Evolutionary conservation across 2,888 invertebrate species (phyloP), one percentile per base, ranked within the genome.

Genomic region (Drosophila lutescens): DNA sequence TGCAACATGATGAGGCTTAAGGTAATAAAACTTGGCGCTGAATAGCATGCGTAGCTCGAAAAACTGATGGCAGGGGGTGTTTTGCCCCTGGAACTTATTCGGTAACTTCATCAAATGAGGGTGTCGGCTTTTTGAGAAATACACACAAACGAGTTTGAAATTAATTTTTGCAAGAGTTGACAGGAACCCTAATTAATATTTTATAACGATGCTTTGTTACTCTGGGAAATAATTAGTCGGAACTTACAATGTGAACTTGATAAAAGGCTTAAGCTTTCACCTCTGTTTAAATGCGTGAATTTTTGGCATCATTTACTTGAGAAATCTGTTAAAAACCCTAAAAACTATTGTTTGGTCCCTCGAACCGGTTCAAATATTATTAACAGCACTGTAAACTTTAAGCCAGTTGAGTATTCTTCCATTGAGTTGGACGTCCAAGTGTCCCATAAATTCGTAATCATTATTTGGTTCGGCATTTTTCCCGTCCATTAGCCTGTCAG

Each of bases 401-500:
- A 15, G 10, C 4, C 36, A 13, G 2, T 36, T 36, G 6, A 23
- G 23, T n/a, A 13, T 17, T 6, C 32, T 49, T 36, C 12, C 4
- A 15, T 12, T 32, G 34, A 7, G 26, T 10, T 53, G n/a, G 15
- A n/a, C 20, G 8, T 32, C 40, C 26, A 34, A 53, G 34, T 34
- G 43, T 23, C 67, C 71, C 71, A 85, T 85, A 77, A 67, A 85
- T 86, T 76, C 80, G 78, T 84, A 84, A 86, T 78, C 51, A 77
- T 74, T 60, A 49, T 72, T 72, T 56, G 43, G 34, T 36, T 49
- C 34, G 26, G 66, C 58, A 36, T 38, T 62, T 63, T 81, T 66
- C 66, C 66, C 55, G 72, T 66, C 68, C 80, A 79, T 79, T 85
- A 77, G 74, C 68, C 79, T 71, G 77, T 77, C 86, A 79, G 76